A percentile compares a stretch with the other conserved stretches of the same genome.
Evolutionary conservation across 2,888 invertebrate genomes (phyloP).

Genomic region (Trisateles emortualis): DNA sequence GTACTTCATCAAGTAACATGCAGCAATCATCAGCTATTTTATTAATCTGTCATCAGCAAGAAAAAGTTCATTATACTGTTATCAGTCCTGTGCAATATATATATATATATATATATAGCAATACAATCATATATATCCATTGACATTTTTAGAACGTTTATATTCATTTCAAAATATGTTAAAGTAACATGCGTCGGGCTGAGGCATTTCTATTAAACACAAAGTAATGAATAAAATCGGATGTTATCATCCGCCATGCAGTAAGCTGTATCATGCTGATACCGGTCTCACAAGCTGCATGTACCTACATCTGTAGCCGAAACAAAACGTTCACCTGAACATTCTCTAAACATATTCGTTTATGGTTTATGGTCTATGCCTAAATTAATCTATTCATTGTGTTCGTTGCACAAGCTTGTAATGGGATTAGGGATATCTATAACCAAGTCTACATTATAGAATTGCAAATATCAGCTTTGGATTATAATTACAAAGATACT

Average conservation of each 20-base stretch:
- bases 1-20: slow-evolving; percentile 76
- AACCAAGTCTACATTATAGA: slow-evolving; percentile 32
- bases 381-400: slow-evolving; percentile 31
- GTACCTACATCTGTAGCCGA: slow-evolving; percentile 57
- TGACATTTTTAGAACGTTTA: slow-evolving; percentile 46
- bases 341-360: slow-evolving; percentile 46
- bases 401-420: slow-evolving; percentile 46
- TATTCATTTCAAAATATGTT: slow-evolving; percentile 67
- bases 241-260: slow-evolving; percentile 84
- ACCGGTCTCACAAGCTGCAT: slow-evolving; percentile 74
- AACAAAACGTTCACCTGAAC: slow-evolving; percentile 37
- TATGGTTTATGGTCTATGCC: slow-evolving; percentile 30
- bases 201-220: slow-evolving; percentile 84
- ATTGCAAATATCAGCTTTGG: slow-evolving; percentile 30
- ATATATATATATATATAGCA: no score
- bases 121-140: slow-evolving; percentile 64
- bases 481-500: slow-evolving; percentile 23
- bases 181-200: slow-evolving; percentile 84
- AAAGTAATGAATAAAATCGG: slow-evolving; percentile 80
- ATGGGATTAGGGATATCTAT: slow-evolving; percentile 37
- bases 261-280: slow-evolving; percentile 85
- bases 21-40: slow-evolving; percentile 78
- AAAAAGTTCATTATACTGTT: slow-evolving; percentile 56
- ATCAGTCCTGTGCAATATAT: slow-evolving; percentile 66
- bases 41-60: slow-evolving; percentile 62